These are phyloP conservation scores for Myopa tessellatipennis DNA, from an alignment of 2,888 invertebrate species.

Conservation along the genomic window DNA sequence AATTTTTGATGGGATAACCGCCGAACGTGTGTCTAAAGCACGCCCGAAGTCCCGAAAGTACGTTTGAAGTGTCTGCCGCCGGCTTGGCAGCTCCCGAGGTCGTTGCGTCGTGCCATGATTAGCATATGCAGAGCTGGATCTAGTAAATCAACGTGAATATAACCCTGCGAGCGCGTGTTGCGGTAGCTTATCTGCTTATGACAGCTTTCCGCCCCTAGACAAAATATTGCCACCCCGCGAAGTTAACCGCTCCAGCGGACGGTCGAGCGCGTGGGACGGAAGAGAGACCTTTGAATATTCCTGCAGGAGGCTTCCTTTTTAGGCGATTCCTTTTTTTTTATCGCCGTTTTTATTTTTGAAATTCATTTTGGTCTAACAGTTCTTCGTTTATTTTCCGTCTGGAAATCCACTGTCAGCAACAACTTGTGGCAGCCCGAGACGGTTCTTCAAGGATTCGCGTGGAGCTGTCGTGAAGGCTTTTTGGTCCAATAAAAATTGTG, in stretches of 20 bases:
- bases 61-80: conserved; percentile 34
- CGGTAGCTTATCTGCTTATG: conserved; percentile 67
- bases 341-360: not conserved
- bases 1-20: not conserved
- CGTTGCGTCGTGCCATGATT: conserved; percentile 50
- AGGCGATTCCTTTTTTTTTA: not conserved
- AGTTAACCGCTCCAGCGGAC: conserved; percentile 2
- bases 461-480: not conserved
- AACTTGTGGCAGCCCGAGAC: conserved; percentile 43
- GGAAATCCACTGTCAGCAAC: conserved; percentile 48
- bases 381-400: not conserved
- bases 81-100: conserved; percentile 28
- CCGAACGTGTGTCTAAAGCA: not conserved
- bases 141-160: conserved; percentile 54
- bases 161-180: conserved; percentile 60
- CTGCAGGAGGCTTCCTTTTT: not conserved
- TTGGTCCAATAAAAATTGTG: not conserved
- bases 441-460: not conserved
- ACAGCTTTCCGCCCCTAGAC: conserved; percentile 62
- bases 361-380: not conserved
- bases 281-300: conserved; percentile 16
- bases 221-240: conserved; percentile 34
- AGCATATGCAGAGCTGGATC: conserved; percentile 51
- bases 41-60: not conserved
- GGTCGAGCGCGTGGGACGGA: conserved; percentile 30